Evolutionary conservation across 2,113 vertebrate species (phyloP).

Genomic region (Arvicanthis niloticus): DNA sequence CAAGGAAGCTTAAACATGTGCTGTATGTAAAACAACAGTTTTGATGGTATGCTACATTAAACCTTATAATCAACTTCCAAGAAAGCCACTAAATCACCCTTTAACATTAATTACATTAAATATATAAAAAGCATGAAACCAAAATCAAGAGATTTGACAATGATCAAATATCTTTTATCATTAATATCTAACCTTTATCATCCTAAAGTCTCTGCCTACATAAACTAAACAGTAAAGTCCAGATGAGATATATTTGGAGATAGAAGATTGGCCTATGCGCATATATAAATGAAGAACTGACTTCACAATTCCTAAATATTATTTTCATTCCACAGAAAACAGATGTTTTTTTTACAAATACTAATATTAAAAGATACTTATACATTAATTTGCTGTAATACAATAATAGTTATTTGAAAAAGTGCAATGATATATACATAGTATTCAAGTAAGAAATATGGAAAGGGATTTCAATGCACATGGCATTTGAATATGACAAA

Average conservation of each 20-base stretch:
- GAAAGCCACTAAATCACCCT: background rate
- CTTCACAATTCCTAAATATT: background rate
- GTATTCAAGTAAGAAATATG: background rate
- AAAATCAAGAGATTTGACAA: background rate
- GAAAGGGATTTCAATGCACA: background rate
- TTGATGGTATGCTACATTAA: background rate
- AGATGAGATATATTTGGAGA: background rate
- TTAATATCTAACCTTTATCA: background rate
- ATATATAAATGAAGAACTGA: background rate
- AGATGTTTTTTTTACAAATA: background rate
- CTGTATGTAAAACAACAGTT: background rate
- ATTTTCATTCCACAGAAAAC: background rate
- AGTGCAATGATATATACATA: too few species aligned
- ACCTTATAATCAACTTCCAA: background rate
- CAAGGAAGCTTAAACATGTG: background rate
- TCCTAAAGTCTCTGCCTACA: background rate
- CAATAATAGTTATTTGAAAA: background rate
- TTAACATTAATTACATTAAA: background rate
- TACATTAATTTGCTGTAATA: background rate
- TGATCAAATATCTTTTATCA: background rate
- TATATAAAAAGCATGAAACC: background rate
- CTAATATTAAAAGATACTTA: background rate
- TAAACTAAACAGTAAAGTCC: background rate
- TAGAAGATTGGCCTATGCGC: background rate
- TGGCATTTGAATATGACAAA: background rate